These are phyloP conservation scores for Scomberomorus guttatus DNA, from an alignment of 2,797 vertebrate species.

Conservation along the genomic window DNA sequence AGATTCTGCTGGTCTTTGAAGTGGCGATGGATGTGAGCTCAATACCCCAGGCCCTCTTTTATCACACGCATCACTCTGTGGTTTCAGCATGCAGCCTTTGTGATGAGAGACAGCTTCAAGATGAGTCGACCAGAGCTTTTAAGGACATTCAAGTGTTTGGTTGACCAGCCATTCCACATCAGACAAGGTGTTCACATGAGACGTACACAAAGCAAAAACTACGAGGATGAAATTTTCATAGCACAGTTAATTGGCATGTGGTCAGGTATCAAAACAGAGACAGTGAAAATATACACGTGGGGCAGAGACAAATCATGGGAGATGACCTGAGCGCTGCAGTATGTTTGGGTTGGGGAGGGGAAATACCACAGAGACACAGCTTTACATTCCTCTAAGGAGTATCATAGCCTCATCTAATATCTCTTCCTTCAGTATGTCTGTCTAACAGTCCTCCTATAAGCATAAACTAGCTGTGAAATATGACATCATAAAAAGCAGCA, in stretches of 20 bases:
- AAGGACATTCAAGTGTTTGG: slow-evolving; percentile 71
- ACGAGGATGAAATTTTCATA: slow-evolving; percentile 28
- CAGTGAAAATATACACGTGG: slow-evolving; percentile 51
- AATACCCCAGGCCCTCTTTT: slow-evolving; percentile 68
- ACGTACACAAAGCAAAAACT: slow-evolving; percentile 26
- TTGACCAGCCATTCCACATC: slow-evolving; percentile 67
- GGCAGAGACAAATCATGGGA: slow-evolving; percentile 17
- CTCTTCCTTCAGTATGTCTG: slow-evolving; percentile 17
- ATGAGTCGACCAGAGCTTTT: slow-evolving; percentile 59
- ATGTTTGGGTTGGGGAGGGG: slow-evolving; percentile 49
- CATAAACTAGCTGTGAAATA: slow-evolving; percentile 72
- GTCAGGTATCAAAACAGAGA: slow-evolving; percentile 64
- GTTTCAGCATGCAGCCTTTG: slow-evolving; percentile 64
- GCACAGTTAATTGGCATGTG: slow-evolving; percentile 48
- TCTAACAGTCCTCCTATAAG: slow-evolving; percentile 49
- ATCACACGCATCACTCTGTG: slow-evolving; percentile 59
- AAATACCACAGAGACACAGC: slow-evolving; percentile 32
- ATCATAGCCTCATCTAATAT: slow-evolving; percentile 40
- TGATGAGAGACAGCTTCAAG: slow-evolving; percentile 65
- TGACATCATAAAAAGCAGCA: slow-evolving; percentile 72
- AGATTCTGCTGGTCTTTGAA: slow-evolving; percentile 81
- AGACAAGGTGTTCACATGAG: slow-evolving; percentile 52
- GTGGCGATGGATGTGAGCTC: slow-evolving; percentile 77
- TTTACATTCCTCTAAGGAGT: slow-evolving; percentile 21
- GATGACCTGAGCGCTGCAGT: slow-evolving; percentile 53